Percentiles rank a stretch among this genome's conserved stretches.
Evolutionary conservation across 2,888 invertebrate species (phyloP).

Genomic region (Cyclophora punctaria): DNA sequence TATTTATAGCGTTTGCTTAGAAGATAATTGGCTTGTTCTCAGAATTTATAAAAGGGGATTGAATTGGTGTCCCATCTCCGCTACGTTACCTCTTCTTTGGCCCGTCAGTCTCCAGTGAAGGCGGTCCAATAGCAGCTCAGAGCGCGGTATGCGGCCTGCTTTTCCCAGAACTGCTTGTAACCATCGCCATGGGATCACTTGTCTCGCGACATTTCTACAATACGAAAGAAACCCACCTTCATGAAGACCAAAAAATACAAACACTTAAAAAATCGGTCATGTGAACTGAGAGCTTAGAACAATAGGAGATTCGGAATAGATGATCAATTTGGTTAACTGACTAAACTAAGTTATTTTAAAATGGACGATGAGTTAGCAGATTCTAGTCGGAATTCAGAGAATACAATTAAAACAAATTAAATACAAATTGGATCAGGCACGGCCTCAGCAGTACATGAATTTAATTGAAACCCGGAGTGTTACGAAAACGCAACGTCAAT

Average conservation of each 20-base stretch:
- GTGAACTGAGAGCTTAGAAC: too few species aligned
- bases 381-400: too few species aligned
- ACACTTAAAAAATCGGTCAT: too few species aligned
- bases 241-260: too few species aligned
- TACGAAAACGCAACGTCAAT: constrained; percentile 38
- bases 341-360: too few species aligned
- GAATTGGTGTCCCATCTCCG: constrained; percentile 9
- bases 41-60: background rate
- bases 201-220: constrained; percentile 12
- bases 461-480: constrained; percentile 37
- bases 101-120: constrained; percentile 29
- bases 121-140: constrained; percentile 50
- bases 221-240: too few species aligned
- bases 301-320: too few species aligned
- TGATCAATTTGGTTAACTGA: too few species aligned
- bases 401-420: too few species aligned
- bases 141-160: constrained; percentile 67
- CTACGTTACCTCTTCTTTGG: constrained; percentile 34
- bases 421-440: too few species aligned
- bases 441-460: constrained; percentile 17
- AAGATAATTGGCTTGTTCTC: too few species aligned
- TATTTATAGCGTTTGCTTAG: constrained; percentile 14
- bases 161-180: constrained; percentile 60
- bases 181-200: constrained; percentile 36
- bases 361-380: too few species aligned